These are phyloP conservation scores for Frankliniella fusca DNA, from an alignment of 2,888 invertebrate species.

Conservation along the genomic window DNA sequence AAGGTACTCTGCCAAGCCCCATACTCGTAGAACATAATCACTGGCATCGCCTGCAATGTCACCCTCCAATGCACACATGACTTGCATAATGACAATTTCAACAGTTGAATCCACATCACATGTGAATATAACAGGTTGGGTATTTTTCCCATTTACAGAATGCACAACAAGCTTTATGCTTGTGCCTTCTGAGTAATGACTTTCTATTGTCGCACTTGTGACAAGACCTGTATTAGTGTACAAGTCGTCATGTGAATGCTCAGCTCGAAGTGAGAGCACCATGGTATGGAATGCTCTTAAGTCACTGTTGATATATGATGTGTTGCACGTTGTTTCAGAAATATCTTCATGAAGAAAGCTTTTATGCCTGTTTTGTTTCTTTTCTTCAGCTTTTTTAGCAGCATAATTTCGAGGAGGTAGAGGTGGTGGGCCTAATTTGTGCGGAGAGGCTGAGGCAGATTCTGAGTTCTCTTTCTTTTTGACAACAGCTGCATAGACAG, in stretches of 20 bases:
- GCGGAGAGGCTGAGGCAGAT: not conserved
- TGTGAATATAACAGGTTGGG: slow-evolving; percentile 74
- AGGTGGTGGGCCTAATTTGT: slow-evolving; percentile 51
- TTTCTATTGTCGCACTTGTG: slow-evolving; percentile 80
- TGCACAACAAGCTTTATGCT: slow-evolving; percentile 87
- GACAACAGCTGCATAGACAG: slow-evolving; percentile 65
- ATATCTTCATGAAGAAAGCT: slow-evolving; percentile 38
- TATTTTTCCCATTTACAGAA: slow-evolving; percentile 46
- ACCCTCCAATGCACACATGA: slow-evolving; percentile 75
- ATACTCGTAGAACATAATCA: slow-evolving; percentile 70
- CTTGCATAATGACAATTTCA: slow-evolving; percentile 79
- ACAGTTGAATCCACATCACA: slow-evolving; percentile 86
- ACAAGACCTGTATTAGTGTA: slow-evolving; percentile 83
- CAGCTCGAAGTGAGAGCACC: slow-evolving; percentile 74
- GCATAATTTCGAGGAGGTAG: slow-evolving; percentile 57
- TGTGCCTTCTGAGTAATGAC: slow-evolving; percentile 70
- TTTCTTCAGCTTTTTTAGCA: slow-evolving; percentile 34
- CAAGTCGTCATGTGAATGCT: slow-evolving; percentile 60
- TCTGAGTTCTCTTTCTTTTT: slow-evolving; percentile 43
- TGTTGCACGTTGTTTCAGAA: slow-evolving; percentile 44
- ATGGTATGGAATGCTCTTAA: slow-evolving; percentile 76
- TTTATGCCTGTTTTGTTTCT: slow-evolving; percentile 31
- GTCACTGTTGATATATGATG: slow-evolving; percentile 50
- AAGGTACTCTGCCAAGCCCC: slow-evolving; percentile 84
- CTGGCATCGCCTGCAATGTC: slow-evolving; percentile 57